Evolutionary conservation across 1,140 invertebrate species (phyloP), one percentile per base, ranked within the genome.

Genomic region (Lepidurus arcticus): DNA sequence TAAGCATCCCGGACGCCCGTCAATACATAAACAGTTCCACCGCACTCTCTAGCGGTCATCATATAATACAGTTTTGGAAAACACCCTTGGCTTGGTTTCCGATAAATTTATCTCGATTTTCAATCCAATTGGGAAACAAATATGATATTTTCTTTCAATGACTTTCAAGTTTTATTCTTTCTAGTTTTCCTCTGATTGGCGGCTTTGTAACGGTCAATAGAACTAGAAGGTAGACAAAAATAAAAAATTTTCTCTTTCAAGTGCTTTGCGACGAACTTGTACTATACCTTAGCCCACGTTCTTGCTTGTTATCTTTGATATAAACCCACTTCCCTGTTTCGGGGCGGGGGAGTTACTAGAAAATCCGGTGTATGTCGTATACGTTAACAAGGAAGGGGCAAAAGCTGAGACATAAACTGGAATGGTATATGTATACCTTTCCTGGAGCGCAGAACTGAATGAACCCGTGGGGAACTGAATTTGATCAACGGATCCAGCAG

Each of bases 301-400:
- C 53, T 13, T n/a, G n/a, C 53, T 65, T 65, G 53, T 65, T 65
- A 65, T 65, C 53, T 21, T 65, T 65, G 53, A 65, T 65, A 65
- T n/a, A 65, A 65, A n/a, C 53, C 53, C 53, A n/a, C 53, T 21
- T 65, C n/a, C 53, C 7, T 65, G 53, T 65, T 13, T 65, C 21
- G 53, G 21, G 21, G 21, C 53, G 16, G 53, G 34, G 34, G 53
- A n/a, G 21, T 65, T 65, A n/a, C 16, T n/a, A 21, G 53, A 13
- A 65, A n/a, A 13, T 16, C 13, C 45, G 45, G 5, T 21, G 53
- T 65, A 21, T 21, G 34, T 65, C 53, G 53, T 16, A 16, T 65
- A 65, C 53, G 53, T 65, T 65, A 65, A 65, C 53, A 65, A 65
- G 53, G 16, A 7, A 65, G 53, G 16, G 53, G 16, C 53, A 21